Evolutionary conservation across 30 jellyfish, hydroid and myxozoan species (phyloP), one percentile per base, ranked within the genome.

Genomic region (Aurelia aurita complex sp. Pacific): DNA sequence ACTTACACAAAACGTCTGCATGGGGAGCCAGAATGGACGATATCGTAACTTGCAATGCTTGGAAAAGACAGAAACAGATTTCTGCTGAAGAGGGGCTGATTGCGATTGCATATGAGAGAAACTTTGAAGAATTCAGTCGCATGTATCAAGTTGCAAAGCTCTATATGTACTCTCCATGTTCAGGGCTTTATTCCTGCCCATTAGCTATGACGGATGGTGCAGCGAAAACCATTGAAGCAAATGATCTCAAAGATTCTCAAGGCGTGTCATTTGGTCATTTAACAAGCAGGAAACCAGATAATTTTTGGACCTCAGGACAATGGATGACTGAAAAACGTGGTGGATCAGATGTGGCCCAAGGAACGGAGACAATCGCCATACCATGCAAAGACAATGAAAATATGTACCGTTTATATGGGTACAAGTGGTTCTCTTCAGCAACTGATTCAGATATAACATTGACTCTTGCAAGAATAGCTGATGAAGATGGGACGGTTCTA

Each of bases 131-230:
- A 64, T 86, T 77, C 80, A 92, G 98, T 62, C 96, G 98, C 0
- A 32, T 87, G 63, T 87, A 87, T 79, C 98, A 92, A 79, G 97
- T 83, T n/a, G 95, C 90, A 11, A 92, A 92, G 67, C 74, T 92
- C 80, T 81, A 40, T 63, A 35, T 92, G 71, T 92, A 73, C 70
- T 75, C 96, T 17, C 92, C 98, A 18, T 77, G 96, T 7, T 86
- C 97, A 51, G 98, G 98, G 15, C 77, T 92, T 52, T 92, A 81
- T 61, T 92, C 98, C 34, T 92, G 98, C 83, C 98, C 98, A 0
- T 77, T 92, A 79, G 98, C 98, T 64, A 92, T 92, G 98, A 92
- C 98, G 3, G 98, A 92, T 87, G 98, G 98, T 12, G 98, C 98
- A 57, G 98, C 98, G n/a, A 74, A 75, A 60, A 87, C 92, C 6